Evolutionary conservation across 2,888 invertebrate genomes (phyloP).

Genomic region (Scaptomyza tumidula): DNA sequence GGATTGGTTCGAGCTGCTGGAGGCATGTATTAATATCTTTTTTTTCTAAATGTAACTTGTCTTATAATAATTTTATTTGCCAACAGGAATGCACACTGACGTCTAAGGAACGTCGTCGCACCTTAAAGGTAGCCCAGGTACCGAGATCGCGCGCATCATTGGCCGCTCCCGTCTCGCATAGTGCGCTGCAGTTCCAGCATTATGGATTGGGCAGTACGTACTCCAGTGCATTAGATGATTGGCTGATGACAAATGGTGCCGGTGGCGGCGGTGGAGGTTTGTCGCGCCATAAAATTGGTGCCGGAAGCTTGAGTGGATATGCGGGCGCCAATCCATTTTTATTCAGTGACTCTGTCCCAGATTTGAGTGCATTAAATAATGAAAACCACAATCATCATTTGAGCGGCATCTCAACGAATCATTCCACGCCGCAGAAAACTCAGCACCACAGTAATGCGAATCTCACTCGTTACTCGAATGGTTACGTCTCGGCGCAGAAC

Average conservation of each 20-base stretch:
- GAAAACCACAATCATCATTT: slow-evolving; percentile 82
- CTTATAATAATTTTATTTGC: slow-evolving; percentile 11
- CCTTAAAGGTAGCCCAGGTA: slow-evolving; percentile 85
- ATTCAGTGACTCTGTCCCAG: slow-evolving; percentile 84
- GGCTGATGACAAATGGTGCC: slow-evolving; percentile 85
- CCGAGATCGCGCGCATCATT: slow-evolving; percentile 84
- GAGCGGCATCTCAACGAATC: slow-evolving; percentile 83
- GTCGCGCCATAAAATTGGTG: slow-evolving; percentile 85
- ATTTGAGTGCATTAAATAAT: slow-evolving; percentile 83
- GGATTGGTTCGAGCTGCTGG: slow-evolving; percentile 88
- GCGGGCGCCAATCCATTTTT: slow-evolving; percentile 83
- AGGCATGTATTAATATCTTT: slow-evolving; percentile 82
- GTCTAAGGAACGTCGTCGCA: slow-evolving; percentile 87
- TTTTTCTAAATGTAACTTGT: no score
- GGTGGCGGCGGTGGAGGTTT: slow-evolving; percentile 81
- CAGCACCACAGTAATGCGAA: slow-evolving; percentile 82
- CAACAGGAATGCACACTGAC: slow-evolving; percentile 87
- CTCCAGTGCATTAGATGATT: slow-evolving; percentile 86
- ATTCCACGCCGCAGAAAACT: slow-evolving; percentile 84
- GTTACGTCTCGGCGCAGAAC: slow-evolving; percentile 82
- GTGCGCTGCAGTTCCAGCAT: slow-evolving; percentile 83
- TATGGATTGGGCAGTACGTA: slow-evolving; percentile 84
- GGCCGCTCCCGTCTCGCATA: slow-evolving; percentile 84
- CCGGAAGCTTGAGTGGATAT: slow-evolving; percentile 82
- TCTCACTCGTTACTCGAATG: slow-evolving; percentile 82